phyloP scores from a whole-genome alignment of 2,888 invertebrate genomes.

The Hecatera dysodea region DNA sequence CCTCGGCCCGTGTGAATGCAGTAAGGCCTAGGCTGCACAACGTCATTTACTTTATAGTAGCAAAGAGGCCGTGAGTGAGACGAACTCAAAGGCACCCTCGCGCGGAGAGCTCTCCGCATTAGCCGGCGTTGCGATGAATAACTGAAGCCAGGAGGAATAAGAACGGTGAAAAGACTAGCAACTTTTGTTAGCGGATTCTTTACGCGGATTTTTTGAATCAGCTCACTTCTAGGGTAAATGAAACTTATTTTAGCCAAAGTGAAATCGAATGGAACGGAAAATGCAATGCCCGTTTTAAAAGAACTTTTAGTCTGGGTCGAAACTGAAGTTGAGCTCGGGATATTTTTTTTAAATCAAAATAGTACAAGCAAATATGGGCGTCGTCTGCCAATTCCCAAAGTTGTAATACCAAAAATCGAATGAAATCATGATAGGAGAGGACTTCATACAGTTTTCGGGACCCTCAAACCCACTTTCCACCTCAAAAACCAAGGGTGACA shows the following conservation, averaged over 20 bases:
- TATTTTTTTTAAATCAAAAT: neutral
- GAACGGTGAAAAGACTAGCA: slow-evolving; percentile 63
- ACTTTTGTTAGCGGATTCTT: slow-evolving; percentile 53
- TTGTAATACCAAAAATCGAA: slow-evolving; percentile 13
- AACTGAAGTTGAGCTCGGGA: neutral
- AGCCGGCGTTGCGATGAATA: slow-evolving; percentile 71
- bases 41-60: slow-evolving; percentile 74
- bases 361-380: neutral
- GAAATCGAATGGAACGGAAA: slow-evolving; percentile 9
- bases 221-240: slow-evolving; percentile 36
- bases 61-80: slow-evolving; percentile 70
- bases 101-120: slow-evolving; percentile 73
- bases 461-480: slow-evolving; percentile 65
- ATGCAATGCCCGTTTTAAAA: slow-evolving; percentile 10
- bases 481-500: slow-evolving; percentile 67
- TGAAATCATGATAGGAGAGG: slow-evolving; percentile 18
- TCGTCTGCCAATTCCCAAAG: neutral
- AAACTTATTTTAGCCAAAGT: slow-evolving; percentile 18
- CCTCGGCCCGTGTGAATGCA: slow-evolving; percentile 67
- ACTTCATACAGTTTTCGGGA: slow-evolving; percentile 41
- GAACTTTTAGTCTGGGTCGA: neutral
- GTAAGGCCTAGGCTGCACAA: slow-evolving; percentile 66
- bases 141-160: slow-evolving; percentile 65
- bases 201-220: slow-evolving; percentile 46
- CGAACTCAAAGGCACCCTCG: slow-evolving; percentile 70